Evolutionary conservation across 1,140 invertebrate species (phyloP).

Genomic region (Onthophagus taurus): DNA sequence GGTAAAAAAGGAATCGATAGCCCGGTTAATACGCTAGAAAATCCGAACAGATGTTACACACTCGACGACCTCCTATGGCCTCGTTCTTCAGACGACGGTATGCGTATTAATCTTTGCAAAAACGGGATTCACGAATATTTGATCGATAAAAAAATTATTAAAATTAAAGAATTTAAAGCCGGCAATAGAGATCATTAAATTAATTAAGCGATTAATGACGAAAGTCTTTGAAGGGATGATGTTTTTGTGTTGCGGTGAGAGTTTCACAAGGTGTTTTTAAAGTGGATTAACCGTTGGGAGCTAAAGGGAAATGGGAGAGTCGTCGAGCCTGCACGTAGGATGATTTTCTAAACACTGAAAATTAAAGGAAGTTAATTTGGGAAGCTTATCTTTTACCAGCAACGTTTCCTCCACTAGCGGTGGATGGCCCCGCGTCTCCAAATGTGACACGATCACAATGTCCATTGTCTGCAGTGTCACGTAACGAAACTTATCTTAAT

Average conservation of each 20-base stretch:
- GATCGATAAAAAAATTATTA: background rate
- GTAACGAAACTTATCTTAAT: conserved; percentile 12
- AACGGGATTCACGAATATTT: background rate
- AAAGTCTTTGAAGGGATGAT: background rate
- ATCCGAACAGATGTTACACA: conserved; percentile 5
- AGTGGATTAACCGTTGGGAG: conserved; percentile 1
- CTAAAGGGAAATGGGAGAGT: background rate
- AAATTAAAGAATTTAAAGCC: background rate
- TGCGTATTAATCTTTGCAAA: conserved; percentile 4
- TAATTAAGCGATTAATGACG: background rate
- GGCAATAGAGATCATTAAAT: background rate
- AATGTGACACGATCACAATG: conserved; percentile 27
- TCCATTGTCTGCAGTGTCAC: conserved; percentile 25
- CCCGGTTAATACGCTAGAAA: conserved; percentile 8
- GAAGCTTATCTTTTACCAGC: conserved; percentile 28
- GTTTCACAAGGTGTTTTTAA: background rate
- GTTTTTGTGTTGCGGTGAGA: background rate
- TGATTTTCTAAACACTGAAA: conserved; percentile 30
- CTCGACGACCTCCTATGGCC: background rate
- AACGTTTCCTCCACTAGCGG: conserved; percentile 20
- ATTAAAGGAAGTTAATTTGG: conserved; percentile 32
- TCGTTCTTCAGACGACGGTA: conserved; percentile 4
- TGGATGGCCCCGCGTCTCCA: conserved; percentile 11
- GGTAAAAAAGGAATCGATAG: conserved; percentile 6
- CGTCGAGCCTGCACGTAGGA: conserved; percentile 16